Evolutionary conservation across 2,113 vertebrate species (phyloP), one percentile per base, ranked within the genome.

Genomic region (Triplophysa rosa): DNA sequence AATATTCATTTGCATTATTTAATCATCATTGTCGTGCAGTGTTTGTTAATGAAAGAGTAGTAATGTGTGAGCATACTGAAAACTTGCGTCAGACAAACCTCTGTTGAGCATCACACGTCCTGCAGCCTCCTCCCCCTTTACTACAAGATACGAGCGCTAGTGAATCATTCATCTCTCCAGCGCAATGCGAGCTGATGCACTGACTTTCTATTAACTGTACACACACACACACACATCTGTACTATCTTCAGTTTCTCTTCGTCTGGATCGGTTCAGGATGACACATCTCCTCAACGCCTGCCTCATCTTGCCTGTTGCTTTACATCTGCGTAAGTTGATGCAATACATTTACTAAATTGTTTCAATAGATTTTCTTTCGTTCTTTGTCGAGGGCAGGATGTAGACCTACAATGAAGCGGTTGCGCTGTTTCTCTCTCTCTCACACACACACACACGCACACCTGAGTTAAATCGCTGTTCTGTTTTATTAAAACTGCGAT

Each of bases 221-320:
- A 23, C 21, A 77, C 21, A 64, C 72, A 69, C 68, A 23, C 21
- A 77, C 21, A 64, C 72, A 63, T 83, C 80, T 76, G 86, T 77
- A 85, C 83, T 83, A 16, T 24, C 33, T 79, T 71, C 47, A 37
- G 45, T n/a, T 12, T 40, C 33, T 62, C 13, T 17, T n/a, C 72
- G 11, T 19, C 68, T 3, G 69, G 56, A 74, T 37, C 68, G 16
- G 78, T 54, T 84, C 89, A 89, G 63, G 82, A 94, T 94, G 93
- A 64, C 89, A 59, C 88, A 88, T 65, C 74, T 88, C 77, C 64
- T 88, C 86, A 90, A 84, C 16, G 87, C 86, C 56, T 91, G 90
- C 67, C 76, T 91, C 82, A 64, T 93, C 79, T 8, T 93, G 91
- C 92, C 92, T 92, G 92, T 93, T 93, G 92, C 92, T 87, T 85